A percentile compares a stretch with the other conserved stretches of the same genome.
Conservation (phyloP, 2,113 vertebrate genomes). For the Psittacara wagleri region DNA sequence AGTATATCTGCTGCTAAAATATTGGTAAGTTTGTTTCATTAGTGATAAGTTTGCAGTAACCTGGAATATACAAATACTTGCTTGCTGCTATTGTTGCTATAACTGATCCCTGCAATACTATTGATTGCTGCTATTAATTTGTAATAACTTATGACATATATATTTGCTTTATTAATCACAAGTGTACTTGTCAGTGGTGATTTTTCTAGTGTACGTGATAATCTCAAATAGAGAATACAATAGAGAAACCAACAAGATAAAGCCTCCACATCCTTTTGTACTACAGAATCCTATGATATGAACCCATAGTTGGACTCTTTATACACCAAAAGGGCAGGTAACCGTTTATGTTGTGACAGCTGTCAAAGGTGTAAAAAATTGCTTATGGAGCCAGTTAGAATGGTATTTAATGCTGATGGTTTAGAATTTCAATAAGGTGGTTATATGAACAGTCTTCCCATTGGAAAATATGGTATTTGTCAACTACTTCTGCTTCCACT, state of each 20-base stretch:
- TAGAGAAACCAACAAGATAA: neutral
- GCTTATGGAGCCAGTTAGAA: neutral
- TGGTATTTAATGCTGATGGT: neutral
- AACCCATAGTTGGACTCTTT: accelerated
- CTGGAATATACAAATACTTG: neutral
- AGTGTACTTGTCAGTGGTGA: neutral
- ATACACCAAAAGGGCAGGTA: neutral
- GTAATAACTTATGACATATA: neutral
- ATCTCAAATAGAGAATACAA: neutral
- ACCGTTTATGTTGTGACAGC: neutral
- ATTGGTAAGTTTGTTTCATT: neutral
- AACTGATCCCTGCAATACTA: neutral
- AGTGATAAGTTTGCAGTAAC: neutral
- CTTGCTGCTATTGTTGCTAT: neutral
- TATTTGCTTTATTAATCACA: neutral
- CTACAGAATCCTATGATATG: accelerated
- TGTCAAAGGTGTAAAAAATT: neutral
- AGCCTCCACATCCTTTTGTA: neutral
- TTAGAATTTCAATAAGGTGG: neutral
- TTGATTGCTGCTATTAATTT: neutral
- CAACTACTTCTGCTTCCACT: neutral
- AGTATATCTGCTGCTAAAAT: neutral
- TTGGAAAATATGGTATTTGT: neutral
- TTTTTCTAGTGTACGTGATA: neutral
- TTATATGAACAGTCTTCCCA: neutral